Conservation (phyloP, 35 echinoderm and acorn worm species). For the Ophiothrix spiculata region DNA sequence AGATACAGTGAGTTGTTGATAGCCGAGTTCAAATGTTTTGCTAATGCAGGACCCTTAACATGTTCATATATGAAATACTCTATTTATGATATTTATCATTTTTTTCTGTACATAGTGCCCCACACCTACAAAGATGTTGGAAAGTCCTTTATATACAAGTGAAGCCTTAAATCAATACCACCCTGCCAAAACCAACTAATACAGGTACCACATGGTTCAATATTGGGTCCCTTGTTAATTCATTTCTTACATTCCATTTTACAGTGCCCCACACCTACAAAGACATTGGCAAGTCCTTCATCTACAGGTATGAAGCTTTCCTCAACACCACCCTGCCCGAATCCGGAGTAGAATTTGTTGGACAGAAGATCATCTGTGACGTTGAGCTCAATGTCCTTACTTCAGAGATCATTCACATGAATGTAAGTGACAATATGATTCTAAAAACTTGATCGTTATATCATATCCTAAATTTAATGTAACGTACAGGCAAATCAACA, state of each 20-base stretch:
- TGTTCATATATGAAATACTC: too few species aligned
- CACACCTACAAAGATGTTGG: not conserved
- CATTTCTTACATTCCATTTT: not conserved
- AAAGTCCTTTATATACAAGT: not conserved
- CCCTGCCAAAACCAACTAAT: not conserved
- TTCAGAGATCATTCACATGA: constrained; percentile 21
- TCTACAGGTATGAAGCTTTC: constrained; percentile 31
- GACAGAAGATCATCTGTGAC: constrained; percentile 33
- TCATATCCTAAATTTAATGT: not conserved
- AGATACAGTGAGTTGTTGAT: too few species aligned
- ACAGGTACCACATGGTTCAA: not conserved
- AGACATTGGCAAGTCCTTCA: constrained; percentile 23
- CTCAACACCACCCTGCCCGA: constrained; percentile 32
- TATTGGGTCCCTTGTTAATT: not conserved
- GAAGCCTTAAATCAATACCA: not conserved
- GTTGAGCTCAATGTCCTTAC: constrained; percentile 30
- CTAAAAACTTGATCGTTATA: not conserved
- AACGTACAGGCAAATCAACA: not conserved
- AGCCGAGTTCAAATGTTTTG: too few species aligned
- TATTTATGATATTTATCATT: not conserved
- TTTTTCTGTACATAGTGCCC: not conserved
- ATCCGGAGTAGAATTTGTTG: constrained; percentile 28
- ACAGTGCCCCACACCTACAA: not conserved
- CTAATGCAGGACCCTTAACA: too few species aligned
- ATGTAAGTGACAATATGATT: not conserved